Evolutionary conservation across 1,140 invertebrate species (phyloP).

Genomic region (Cyclina sinensis): DNA sequence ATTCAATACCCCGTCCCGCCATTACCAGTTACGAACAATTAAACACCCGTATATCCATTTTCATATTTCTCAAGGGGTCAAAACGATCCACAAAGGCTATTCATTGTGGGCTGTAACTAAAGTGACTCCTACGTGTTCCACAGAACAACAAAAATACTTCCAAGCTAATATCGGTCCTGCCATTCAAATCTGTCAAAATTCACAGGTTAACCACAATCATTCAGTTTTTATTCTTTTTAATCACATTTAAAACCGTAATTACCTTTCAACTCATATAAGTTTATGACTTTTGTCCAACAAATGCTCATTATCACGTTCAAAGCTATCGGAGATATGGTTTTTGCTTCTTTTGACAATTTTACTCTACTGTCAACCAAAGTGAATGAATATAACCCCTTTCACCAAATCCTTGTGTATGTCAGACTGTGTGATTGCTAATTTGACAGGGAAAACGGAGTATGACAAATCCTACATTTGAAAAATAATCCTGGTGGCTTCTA

Average conservation of each 20-base stretch:
- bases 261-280: neutral
- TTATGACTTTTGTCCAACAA: neutral
- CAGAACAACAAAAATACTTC: neutral
- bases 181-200: constrained; percentile 47
- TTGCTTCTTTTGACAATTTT: constrained; percentile 12
- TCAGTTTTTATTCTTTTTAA: constrained; percentile 19
- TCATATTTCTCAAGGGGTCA: constrained; percentile 19
- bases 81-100: neutral
- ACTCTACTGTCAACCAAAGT: neutral
- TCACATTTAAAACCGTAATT: constrained; percentile 7
- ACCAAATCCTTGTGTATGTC: neutral
- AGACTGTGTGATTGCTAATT: neutral
- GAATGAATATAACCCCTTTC: neutral
- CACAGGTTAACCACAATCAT: constrained; percentile 33
- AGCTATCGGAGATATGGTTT: constrained; percentile 12
- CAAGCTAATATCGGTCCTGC: neutral
- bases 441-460: neutral
- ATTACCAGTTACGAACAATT: constrained; percentile 26
- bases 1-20: constrained; percentile 2
- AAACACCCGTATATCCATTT: neutral
- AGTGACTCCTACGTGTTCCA: neutral
- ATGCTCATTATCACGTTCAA: neutral
- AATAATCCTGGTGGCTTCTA: neutral
- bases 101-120: neutral
- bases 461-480: neutral